Evolutionary conservation across 2,113 vertebrate genomes (phyloP).

Genomic region (Lasiurus borealis): DNA sequence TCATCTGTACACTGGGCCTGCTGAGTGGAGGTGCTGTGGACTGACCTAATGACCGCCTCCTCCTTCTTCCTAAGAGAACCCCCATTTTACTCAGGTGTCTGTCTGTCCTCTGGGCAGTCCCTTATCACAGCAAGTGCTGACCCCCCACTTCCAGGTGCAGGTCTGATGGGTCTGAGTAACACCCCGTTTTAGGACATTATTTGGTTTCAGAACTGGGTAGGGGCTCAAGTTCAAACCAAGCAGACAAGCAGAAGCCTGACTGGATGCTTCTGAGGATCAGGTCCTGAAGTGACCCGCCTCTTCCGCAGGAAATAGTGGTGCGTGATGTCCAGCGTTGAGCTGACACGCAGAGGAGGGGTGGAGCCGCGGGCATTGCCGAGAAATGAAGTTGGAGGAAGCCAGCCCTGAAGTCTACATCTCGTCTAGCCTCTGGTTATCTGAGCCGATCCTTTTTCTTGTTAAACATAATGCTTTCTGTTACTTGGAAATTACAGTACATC

Average conservation of each 20-base stretch:
- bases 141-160: no score
- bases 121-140: background rate
- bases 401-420: background rate
- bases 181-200: background rate
- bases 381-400: background rate
- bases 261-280: background rate
- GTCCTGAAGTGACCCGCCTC: background rate
- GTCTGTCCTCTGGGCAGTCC: background rate
- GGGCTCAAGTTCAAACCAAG: background rate
- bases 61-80: background rate
- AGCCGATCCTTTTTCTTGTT: background rate
- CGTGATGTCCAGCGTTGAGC: background rate
- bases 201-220: background rate
- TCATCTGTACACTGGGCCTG: background rate
- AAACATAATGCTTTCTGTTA: slow-evolving; percentile 25
- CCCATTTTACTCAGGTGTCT: background rate
- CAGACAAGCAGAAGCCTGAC: background rate
- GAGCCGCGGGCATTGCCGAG: background rate
- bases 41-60: no score
- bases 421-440: background rate
- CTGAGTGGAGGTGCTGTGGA: background rate
- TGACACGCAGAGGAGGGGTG: rapidly evolving
- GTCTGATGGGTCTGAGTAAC: background rate
- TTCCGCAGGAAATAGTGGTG: background rate
- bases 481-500: slow-evolving; percentile 1